Base-by-base conservation (phyloP, 2,113 vertebrate species). In the Sclerurus mexicanus region DNA sequence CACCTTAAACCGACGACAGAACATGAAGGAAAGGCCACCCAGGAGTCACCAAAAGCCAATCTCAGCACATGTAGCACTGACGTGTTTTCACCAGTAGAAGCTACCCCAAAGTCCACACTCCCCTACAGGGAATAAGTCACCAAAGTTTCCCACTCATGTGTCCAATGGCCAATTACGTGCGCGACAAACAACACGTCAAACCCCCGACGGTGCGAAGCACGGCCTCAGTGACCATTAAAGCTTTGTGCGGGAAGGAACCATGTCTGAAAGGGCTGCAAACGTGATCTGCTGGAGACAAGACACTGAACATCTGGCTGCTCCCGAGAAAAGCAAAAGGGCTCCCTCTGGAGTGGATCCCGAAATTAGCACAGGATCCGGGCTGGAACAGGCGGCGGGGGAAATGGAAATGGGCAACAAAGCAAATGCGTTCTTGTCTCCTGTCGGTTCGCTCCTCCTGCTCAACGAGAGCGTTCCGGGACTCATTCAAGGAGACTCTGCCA, bases 121-220 rank as follows among this genome's bases (percentile, higher is more conserved):
- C 52, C 82, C 53, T 22, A 8, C 24, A 14, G 15, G 56, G 69
- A 66, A 14, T 0, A 12, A 49, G 2, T 2, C 31, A 66, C 12
- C 12, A 5, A 24, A 7, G 58, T n/a, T 62, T 8, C 53, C 58
- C 19, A 0, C 2, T 10, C 5, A 18, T 0, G 6, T 3, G 18
- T 31, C 33, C 35, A 20, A 21, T 6, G 18, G 0, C 66, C 71
- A 27, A 1, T 1, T 0, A 0, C 0, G 4, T 1, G 23, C 14
- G 14, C 24, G 78, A 53, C 14, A 33, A 37, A 22, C 27, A 31
- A 2, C 25, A 5, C 0, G 10, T 2, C 27, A 22, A 31, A 11
- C 0, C 52, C 60, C 62, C 28, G 14, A 0, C 30, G 14, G 23
- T 0, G 10, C 19, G 18, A 16, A 66, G 3, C 52, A 2, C 10